Base-by-base conservation (phyloP, 1,140 invertebrate genomes). In the Telenomus remus region DNA sequence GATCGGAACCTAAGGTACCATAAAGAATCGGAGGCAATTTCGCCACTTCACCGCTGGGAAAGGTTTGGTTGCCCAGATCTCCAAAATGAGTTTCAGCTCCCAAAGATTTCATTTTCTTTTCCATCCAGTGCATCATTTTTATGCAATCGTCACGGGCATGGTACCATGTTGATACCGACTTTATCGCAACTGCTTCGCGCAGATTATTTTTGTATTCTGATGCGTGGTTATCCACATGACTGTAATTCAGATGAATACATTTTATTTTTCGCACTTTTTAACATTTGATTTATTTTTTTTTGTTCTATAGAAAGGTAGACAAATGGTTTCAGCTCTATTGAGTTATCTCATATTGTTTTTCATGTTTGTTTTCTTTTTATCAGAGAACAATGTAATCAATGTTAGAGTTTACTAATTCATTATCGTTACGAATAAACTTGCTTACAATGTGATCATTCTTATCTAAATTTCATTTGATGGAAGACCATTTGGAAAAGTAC, bases 141-240 rank as follows among this genome's bases (percentile, higher is more conserved):
- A 90, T 80, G 53, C 94, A 89, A 65, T 98, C 96, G 37, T 88
- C 83, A 49, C 97, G 88, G 43, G 91, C 90, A 68, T 96, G 92
- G n/a, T 93, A 91, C 93, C 93, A 95, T 83, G 94, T 93, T n/a
- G 97, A 99, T 6, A 99, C 96, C 37, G 97, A 98, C 81, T 95
- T 93, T 80, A 99, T 99, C 2, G 93, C 95, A 34, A 99, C 97
- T 19, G 94, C 95, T 82, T 98, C 94, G 63, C 90, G 90, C 42
- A 99, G 89, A 68, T 92, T 92, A 37, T 93, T 86, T 68, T 98
- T 95, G 84, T 95, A 99, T 27, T 91, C 89, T 11, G 85, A 78
- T 83, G 93, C 91, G 79, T 97, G 92, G n/a, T 89, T 82, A 82
- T 97, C 95, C 60, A 98, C 92, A 80, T 94, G 91, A 10, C 94